Evolutionary conservation across 1,140 invertebrate species (phyloP).

Genomic region (Anthonomus grandis): DNA sequence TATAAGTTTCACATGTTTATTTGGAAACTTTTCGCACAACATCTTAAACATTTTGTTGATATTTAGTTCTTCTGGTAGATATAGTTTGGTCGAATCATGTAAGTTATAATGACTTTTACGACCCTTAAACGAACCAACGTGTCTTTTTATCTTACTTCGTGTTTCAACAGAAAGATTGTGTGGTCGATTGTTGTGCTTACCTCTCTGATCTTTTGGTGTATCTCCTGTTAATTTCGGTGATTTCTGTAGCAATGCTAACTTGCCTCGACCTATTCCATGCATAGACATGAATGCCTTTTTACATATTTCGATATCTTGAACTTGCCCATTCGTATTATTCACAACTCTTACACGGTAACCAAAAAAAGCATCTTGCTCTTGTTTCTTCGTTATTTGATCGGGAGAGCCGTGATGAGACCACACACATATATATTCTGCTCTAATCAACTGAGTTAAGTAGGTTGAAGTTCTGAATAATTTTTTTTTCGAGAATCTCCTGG

Average conservation of each 20-base stretch:
- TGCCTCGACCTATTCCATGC: conserved; percentile 9
- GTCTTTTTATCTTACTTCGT: too few species aligned
- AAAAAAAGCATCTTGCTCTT: background rate
- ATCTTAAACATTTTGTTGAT: conserved; percentile 20
- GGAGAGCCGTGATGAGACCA: too few species aligned
- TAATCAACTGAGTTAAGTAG: too few species aligned
- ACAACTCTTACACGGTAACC: background rate
- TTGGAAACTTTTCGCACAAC: conserved; percentile 13
- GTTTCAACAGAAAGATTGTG: conserved; percentile 8
- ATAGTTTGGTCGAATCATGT: conserved; percentile 5
- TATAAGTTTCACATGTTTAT: conserved; percentile 13
- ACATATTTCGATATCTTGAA: background rate
- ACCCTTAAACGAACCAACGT: conserved; percentile 10
- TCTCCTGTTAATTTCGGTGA: background rate
- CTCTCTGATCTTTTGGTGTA: conserved; percentile 3
- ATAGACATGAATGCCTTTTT: background rate
- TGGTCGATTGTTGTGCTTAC: background rate
- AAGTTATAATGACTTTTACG: conserved; percentile 17
- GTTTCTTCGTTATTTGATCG: conserved; percentile 16
- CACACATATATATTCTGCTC: conserved; percentile 23
- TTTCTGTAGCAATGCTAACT: conserved; percentile 8
- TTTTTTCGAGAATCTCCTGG: too few species aligned
- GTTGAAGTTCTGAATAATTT: too few species aligned
- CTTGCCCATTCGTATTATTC: background rate
- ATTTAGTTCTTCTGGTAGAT: conserved; percentile 21